Conservation (phyloP, 2,888 invertebrate species). For the Chymomyza amoena region DNA sequence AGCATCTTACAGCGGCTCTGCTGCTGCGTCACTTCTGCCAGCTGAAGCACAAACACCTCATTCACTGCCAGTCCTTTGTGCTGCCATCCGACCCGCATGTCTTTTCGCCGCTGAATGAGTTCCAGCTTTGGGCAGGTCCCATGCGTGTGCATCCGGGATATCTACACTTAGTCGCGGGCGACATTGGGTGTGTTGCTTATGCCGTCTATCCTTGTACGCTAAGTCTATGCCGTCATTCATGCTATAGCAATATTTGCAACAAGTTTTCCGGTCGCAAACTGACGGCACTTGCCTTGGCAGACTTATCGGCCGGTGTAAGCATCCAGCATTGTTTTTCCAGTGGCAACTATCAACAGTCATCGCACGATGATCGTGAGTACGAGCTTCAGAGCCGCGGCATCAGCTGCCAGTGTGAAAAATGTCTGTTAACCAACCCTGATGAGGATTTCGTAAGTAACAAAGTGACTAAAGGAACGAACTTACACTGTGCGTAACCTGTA, state of each 20-base stretch:
- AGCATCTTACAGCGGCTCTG: constrained; percentile 57
- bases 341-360: constrained; percentile 56
- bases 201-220: constrained; percentile 56
- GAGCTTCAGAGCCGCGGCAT: constrained; percentile 52
- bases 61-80: constrained; percentile 63
- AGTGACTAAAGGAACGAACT: not conserved
- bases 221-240: constrained; percentile 58
- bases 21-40: constrained; percentile 60
- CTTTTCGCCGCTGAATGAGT: constrained; percentile 58
- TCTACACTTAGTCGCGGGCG: constrained; percentile 56
- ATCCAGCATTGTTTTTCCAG: constrained; percentile 59
- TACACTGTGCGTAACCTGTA: not conserved
- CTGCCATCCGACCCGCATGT: constrained; percentile 63
- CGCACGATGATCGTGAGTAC: constrained; percentile 44
- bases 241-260: constrained; percentile 49
- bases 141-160: constrained; percentile 56
- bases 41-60: constrained; percentile 57
- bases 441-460: constrained; percentile 61
- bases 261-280: constrained; percentile 58
- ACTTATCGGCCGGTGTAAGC: constrained; percentile 50
- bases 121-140: constrained; percentile 52
- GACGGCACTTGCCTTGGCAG: constrained; percentile 54
- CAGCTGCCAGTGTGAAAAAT: constrained; percentile 58
- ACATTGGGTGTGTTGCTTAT: constrained; percentile 57
- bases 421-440: constrained; percentile 55